phyloP scores from a whole-genome alignment of 1,140 invertebrate species.

The Cataglyphis hispanica region DNA sequence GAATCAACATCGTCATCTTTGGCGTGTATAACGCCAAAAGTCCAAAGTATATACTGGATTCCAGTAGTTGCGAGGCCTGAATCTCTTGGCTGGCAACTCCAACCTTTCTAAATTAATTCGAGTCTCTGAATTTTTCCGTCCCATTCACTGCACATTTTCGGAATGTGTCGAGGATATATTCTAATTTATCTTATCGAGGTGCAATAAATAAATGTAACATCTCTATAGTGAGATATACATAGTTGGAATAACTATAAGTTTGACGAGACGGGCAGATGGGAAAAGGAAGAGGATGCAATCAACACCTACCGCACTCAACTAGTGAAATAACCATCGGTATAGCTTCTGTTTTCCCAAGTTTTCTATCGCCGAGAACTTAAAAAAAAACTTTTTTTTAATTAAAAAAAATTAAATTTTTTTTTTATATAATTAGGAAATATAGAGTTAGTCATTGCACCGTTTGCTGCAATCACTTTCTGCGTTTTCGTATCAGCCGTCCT shows the following conservation, averaged over 20 bases:
- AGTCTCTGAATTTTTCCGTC: slow-evolving; percentile 60
- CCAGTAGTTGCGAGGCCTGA: slow-evolving; percentile 68
- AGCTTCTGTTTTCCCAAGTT: slow-evolving; percentile 60
- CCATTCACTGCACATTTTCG: slow-evolving; percentile 73
- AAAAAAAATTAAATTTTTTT: slow-evolving; percentile 71
- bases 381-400: no score
- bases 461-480: slow-evolving; percentile 68
- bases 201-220: slow-evolving; percentile 77
- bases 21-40: slow-evolving; percentile 45
- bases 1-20: slow-evolving; percentile 57
- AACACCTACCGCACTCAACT: slow-evolving; percentile 54
- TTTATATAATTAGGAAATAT: slow-evolving; percentile 70
- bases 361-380: slow-evolving; percentile 72
- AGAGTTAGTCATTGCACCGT: slow-evolving; percentile 72
- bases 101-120: slow-evolving; percentile 45
- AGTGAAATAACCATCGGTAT: slow-evolving; percentile 62
- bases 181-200: slow-evolving; percentile 73
- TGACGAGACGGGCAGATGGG: slow-evolving; percentile 53
- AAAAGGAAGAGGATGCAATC: slow-evolving; percentile 54
- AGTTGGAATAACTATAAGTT: slow-evolving; percentile 63
- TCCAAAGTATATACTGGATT: slow-evolving; percentile 47
- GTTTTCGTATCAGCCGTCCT: slow-evolving; percentile 70
- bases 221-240: slow-evolving; percentile 71
- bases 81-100: slow-evolving; percentile 56
- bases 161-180: slow-evolving; percentile 74